These are phyloP conservation scores for Babylonia areolata DNA, from an alignment of 1,140 invertebrate species.

Conservation along the genomic window DNA sequence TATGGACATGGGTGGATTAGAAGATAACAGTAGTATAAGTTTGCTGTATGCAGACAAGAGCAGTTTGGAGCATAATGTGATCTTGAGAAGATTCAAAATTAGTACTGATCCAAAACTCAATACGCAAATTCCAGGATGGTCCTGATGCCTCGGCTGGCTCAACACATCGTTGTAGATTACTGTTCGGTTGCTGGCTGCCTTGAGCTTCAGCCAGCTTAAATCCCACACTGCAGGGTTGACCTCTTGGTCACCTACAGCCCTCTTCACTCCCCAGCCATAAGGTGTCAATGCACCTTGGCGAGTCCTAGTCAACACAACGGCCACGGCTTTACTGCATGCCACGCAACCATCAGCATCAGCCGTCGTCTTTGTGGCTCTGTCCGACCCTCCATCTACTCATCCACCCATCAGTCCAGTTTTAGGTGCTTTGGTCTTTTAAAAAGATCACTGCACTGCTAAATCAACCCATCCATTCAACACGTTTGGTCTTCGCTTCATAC, in stretches of 20 bases:
- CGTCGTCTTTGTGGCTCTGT: background rate
- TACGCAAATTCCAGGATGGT: slow-evolving; percentile 18
- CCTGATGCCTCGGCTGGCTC: background rate
- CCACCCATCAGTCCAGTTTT: background rate
- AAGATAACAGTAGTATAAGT: no score
- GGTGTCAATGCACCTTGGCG: background rate
- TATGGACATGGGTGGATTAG: no score
- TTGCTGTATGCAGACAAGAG: no score
- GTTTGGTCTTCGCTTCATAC: background rate
- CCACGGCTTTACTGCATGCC: background rate
- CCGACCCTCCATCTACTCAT: slow-evolving; percentile 10
- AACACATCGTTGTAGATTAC: background rate
- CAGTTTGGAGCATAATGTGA: no score
- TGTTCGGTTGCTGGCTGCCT: background rate
- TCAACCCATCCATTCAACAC: background rate
- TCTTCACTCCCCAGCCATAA: background rate
- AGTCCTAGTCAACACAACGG: background rate
- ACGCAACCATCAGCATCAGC: background rate
- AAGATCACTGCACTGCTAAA: background rate
- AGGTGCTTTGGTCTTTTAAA: background rate
- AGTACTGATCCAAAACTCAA: slow-evolving; percentile 3
- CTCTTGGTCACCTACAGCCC: background rate
- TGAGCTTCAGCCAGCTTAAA: background rate
- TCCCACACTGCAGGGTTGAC: background rate
- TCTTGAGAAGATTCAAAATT: background rate